Evolutionary conservation across 2,113 vertebrate species (phyloP), one percentile per base, ranked within the genome.

Genomic region (Pituophis catenifer): DNA sequence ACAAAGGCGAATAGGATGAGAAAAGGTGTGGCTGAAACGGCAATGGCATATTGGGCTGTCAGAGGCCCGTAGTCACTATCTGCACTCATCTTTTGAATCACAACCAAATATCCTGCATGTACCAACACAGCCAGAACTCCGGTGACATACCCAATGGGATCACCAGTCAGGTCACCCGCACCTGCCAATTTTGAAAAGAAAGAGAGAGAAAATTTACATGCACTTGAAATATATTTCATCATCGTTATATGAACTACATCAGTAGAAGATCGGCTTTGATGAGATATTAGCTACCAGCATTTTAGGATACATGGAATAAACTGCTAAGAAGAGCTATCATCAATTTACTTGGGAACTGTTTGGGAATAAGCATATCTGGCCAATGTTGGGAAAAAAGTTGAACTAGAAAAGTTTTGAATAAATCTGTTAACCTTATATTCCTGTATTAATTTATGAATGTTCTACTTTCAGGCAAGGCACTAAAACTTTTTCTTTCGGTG

Each of bases 21-120:
- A 91, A 99, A 97, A 65, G 99, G 99, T 0, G 99, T 98, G 93
- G 99, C 99, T 0, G 98, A 99, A 93, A 99, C 96, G 5, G 99
- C 98, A 10, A 99, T 99, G 97, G 98, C 98, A 1, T 99, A 99
- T 97, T 99, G 99, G 55, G 99, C 99, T 0, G 99, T 99, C 92
- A 99, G 98, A 2, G 99, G 98, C 58, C 99, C 99, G 0, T 99
- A 97, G 93, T 98, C 98, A 0, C 98, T 98, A 52, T 99, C 99
- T 1, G 97, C 93, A 65, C 99, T 99, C 50, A 98, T 98, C 96
- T 99, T 99, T 97, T 99, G 99, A 96, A 99, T 99, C 95, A 99
- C 98, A 70, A 99, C 99, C 97, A 99, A 97, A 97, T 99, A 99
- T 91, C 98, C 98, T 50, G 99, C 99, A 0, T 99, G 99, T 93